phyloP scores from a whole-genome alignment of 2,113 vertebrate species.

The Saiga tatarica region DNA sequence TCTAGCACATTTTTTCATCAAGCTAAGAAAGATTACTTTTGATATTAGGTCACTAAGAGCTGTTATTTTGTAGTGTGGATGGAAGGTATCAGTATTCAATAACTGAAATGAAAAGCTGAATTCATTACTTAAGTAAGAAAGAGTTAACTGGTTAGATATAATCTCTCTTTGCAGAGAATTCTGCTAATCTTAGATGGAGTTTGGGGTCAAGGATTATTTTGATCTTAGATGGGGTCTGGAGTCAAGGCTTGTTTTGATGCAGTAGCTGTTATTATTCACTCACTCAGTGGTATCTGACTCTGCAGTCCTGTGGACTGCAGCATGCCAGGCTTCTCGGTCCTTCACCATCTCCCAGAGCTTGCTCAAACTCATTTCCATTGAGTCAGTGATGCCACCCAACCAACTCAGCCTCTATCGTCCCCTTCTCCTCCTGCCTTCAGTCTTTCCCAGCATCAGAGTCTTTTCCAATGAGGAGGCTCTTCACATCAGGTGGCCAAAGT shows the following conservation, averaged over 20 bases:
- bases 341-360: neutral
- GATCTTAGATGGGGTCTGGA: neutral
- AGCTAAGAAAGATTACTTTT: neutral
- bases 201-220: neutral
- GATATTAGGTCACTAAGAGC: neutral
- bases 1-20: neutral
- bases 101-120: neutral
- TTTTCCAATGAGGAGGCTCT: neutral
- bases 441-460: neutral
- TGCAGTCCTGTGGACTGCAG: neutral
- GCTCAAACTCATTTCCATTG: neutral
- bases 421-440: neutral
- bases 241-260: neutral
- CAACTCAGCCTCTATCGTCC: neutral
- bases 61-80: neutral
- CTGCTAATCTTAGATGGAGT: neutral
- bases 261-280: neutral
- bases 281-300: neutral
- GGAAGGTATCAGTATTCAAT: neutral
- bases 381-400: neutral
- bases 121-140: neutral
- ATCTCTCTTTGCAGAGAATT: neutral
- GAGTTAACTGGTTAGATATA: neutral
- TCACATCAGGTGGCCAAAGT: neutral
- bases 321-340: neutral